Evolutionary conservation across 92 coral and sea anemone species (phyloP).

Genomic region (Palythoa grandiflora): DNA sequence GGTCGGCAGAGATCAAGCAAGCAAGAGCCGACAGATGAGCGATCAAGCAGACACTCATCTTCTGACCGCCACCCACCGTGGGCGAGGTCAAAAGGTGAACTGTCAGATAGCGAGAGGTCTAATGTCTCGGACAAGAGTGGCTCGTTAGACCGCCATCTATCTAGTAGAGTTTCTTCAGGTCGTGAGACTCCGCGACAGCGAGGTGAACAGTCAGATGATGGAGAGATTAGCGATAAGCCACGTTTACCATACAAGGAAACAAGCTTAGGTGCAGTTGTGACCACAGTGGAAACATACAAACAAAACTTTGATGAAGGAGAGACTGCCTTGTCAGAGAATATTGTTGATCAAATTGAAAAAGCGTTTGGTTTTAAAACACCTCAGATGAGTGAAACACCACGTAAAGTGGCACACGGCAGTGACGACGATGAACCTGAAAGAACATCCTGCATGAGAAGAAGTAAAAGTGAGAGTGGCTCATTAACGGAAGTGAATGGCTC

Average conservation of each 20-base stretch:
- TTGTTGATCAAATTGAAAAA: constrained; percentile 94
- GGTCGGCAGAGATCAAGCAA: constrained; percentile 26
- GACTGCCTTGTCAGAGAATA: constrained; percentile 89
- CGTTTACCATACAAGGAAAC: constrained; percentile 95
- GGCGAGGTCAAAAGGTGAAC: constrained; percentile 22
- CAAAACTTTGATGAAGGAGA: constrained; percentile 84
- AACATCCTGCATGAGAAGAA: constrained; percentile 51
- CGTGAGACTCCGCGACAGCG: constrained; percentile 54
- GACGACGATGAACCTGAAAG: constrained; percentile 65
- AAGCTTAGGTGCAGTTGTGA: constrained; percentile 92
- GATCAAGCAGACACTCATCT: constrained; percentile 6
- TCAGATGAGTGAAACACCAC: constrained; percentile 67
- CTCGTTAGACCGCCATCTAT: constrained; percentile 6
- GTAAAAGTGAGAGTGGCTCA: constrained; percentile 33
- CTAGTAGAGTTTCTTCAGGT: constrained; percentile 20
- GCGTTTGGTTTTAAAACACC: constrained; percentile 93
- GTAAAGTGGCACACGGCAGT: constrained; percentile 42
- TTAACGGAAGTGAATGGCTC: constrained; percentile 2
- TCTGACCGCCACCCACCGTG: constrained; percentile 32
- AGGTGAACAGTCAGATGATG: constrained; percentile 61
- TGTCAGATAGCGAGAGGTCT: constrained; percentile 40
- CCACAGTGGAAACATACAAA: constrained; percentile 92
- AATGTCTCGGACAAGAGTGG: constrained; percentile 24
- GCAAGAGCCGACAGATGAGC: constrained; percentile 38
- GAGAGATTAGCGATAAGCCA: constrained; percentile 52